phyloP scores from a whole-genome alignment of 2,797 vertebrate species.

The Cirrhinus molitorella region DNA sequence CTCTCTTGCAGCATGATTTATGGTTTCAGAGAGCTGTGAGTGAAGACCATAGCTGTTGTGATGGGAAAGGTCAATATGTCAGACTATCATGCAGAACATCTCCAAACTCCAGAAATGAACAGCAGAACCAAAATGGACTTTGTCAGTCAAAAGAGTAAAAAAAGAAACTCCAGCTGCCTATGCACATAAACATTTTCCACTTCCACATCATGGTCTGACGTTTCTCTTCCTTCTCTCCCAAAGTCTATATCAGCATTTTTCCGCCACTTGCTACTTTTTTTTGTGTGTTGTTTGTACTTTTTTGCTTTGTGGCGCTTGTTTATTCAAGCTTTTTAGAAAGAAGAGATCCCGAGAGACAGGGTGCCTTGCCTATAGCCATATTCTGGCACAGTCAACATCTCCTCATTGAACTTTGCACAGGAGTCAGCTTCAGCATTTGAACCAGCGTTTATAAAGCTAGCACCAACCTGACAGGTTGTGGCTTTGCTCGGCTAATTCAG shows the following conservation, averaged over 20 bases:
- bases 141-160: constrained; percentile 35
- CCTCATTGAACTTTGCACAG: constrained; percentile 13
- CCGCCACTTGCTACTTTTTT: background rate
- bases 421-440: constrained; percentile 27
- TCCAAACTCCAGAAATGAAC: constrained; percentile 31
- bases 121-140: constrained; percentile 11
- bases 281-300: background rate
- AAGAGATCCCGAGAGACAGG: constrained; percentile 26
- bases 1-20: constrained; percentile 29
- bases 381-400: constrained; percentile 17
- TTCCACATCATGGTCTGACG: background rate
- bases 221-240: constrained; percentile 30
- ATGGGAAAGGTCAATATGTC: constrained; percentile 53
- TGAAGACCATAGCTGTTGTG: constrained; percentile 6
- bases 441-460: constrained; percentile 32
- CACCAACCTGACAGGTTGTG: constrained; percentile 19
- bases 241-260: constrained; percentile 24
- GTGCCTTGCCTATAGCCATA: constrained; percentile 42
- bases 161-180: constrained; percentile 16
- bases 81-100: constrained; percentile 38
- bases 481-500: constrained; percentile 42
- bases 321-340: constrained; percentile 41
- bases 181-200: constrained; percentile 19
- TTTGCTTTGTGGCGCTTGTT: constrained; percentile 30
- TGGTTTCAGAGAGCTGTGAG: constrained; percentile 15